Percentiles rank a stretch among this genome's conserved stretches.
These are phyloP conservation scores for Agriopis aurantiaria DNA, from an alignment of 2,888 invertebrate species.

Conservation along the genomic window DNA sequence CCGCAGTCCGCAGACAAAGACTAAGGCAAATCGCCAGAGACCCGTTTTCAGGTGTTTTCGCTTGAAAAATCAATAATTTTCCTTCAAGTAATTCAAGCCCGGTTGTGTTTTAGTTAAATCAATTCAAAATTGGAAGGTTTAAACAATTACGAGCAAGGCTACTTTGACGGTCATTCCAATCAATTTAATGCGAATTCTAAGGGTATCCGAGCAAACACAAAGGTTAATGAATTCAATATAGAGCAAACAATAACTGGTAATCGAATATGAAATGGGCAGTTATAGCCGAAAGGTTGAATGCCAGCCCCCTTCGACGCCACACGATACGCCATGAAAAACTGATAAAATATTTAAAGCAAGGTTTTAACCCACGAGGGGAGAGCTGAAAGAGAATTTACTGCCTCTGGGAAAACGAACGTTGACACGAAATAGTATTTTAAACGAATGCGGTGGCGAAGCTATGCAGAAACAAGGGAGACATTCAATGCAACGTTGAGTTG, in stretches of 20 bases:
- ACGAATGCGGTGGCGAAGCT: conserved; percentile 55
- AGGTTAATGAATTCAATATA: conserved; percentile 38
- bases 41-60: neutral
- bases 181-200: conserved; percentile 11
- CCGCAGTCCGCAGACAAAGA: conserved; percentile 43
- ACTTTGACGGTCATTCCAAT: neutral
- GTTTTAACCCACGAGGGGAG: conserved; percentile 71
- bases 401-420: conserved; percentile 67
- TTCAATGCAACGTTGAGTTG: conserved; percentile 51
- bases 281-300: conserved; percentile 64
- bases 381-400: conserved; percentile 73
- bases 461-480: conserved; percentile 57
- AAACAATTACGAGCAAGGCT: neutral
- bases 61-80: conserved; percentile 16
- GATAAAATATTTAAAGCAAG: conserved; percentile 83
- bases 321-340: conserved; percentile 78
- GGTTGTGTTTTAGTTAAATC: neutral
- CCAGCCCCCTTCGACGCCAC: conserved; percentile 74
- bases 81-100: neutral
- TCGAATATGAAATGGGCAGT: conserved; percentile 68
- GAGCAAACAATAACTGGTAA: conserved; percentile 50
- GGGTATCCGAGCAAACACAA: conserved; percentile 30
- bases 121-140: neutral
- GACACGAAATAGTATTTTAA: conserved; percentile 63
- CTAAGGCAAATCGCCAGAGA: conserved; percentile 3